phyloP scores from a whole-genome alignment of 2,797 vertebrate genomes.

The Sebastes cheni region DNA sequence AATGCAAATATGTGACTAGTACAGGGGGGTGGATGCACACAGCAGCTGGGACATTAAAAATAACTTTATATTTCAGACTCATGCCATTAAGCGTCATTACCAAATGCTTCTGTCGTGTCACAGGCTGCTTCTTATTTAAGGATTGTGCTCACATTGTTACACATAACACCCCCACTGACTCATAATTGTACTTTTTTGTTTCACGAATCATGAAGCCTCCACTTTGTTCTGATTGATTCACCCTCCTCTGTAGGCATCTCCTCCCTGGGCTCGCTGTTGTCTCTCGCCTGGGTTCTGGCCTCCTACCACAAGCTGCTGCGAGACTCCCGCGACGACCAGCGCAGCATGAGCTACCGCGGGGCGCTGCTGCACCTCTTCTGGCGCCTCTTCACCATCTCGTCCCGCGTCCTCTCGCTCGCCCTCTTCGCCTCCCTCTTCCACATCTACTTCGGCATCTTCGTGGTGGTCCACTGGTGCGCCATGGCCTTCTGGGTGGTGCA shows the following conservation, averaged over 20 bases:
- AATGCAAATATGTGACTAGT: slow-evolving; percentile 52
- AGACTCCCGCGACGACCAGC: slow-evolving; percentile 98
- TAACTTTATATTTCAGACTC: slow-evolving; percentile 33
- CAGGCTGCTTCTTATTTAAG: slow-evolving; percentile 31
- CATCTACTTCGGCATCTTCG: slow-evolving; percentile 99
- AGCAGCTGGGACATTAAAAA: slow-evolving; percentile 46
- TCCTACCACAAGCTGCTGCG: slow-evolving; percentile 99
- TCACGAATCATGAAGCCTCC: not conserved
- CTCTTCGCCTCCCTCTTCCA: slow-evolving; percentile 99
- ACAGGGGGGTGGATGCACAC: slow-evolving; percentile 26
- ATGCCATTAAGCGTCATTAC: slow-evolving; percentile 9
- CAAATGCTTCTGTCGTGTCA: slow-evolving; percentile 36
- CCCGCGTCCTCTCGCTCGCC: slow-evolving; percentile 96
- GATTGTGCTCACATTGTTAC: slow-evolving; percentile 2
- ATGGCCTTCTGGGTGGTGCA: slow-evolving; percentile 99
- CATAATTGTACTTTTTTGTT: slow-evolving; percentile 13
- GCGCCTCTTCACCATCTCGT: slow-evolving; percentile 99
- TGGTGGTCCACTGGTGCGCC: slow-evolving; percentile 98
- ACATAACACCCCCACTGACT: slow-evolving; percentile 31
- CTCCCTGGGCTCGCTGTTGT: slow-evolving; percentile 95
- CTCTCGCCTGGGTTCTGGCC: slow-evolving; percentile 98
- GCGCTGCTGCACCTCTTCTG: slow-evolving; percentile 97
- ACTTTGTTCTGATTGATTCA: slow-evolving; percentile 1
- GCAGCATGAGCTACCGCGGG: slow-evolving; percentile 98
- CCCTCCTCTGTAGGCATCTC: slow-evolving; percentile 87